Percentiles rank a stretch among this genome's conserved stretches.
Conservation (phyloP, 37 sponge, comb jelly and placozoan genomes). For the Petrosia ficiformis region DNA sequence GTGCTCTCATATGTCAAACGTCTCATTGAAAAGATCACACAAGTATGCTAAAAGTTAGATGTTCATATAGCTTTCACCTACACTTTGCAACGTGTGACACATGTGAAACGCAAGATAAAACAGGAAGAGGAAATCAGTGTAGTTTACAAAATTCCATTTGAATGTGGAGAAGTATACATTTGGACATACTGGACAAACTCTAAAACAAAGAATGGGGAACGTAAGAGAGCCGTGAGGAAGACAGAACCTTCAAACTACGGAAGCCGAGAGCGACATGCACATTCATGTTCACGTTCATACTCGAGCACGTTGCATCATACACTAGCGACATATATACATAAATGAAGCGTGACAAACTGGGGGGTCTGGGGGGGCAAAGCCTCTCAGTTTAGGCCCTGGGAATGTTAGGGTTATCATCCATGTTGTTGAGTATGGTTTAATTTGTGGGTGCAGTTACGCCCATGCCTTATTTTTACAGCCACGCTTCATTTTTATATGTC, state of each 20-base stretch:
- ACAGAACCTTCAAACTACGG: slow-evolving; percentile 9
- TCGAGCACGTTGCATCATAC: no score
- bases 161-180: background rate
- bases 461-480: no score
- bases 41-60: background rate
- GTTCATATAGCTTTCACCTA: background rate
- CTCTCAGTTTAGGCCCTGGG: background rate
- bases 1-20: slow-evolving; percentile 19
- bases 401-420: no score
- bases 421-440: background rate
- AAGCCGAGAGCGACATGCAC: no score
- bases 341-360: no score
- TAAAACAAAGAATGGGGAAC: slow-evolving; percentile 25
- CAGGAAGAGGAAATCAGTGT: background rate
- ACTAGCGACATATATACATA: no score
- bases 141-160: slow-evolving; percentile 11
- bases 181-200: slow-evolving; percentile 37
- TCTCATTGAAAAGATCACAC: slow-evolving; percentile 1
- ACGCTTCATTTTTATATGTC: no score
- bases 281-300: no score
- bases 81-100: background rate
- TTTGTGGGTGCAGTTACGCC: no score
- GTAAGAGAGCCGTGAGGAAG: slow-evolving; percentile 12
- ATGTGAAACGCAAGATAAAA: background rate
- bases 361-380: no score